A percentile compares a stretch with the other conserved stretches of the same genome.
These are phyloP conservation scores for Sarcophaga peregrina DNA, from an alignment of 1,140 invertebrate genomes.

Conservation along the genomic window DNA sequence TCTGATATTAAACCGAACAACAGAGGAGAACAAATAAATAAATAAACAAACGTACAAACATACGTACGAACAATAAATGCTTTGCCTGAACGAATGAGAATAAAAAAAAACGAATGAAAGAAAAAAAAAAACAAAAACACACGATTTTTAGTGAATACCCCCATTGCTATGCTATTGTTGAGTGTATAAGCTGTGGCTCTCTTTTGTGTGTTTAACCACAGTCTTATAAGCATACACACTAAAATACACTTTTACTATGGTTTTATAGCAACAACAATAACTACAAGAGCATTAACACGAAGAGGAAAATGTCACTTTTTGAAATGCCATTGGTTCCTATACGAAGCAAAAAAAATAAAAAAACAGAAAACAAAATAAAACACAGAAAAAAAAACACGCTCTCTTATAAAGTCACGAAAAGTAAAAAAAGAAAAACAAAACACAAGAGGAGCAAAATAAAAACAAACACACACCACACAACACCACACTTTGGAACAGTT, in stretches of 20 bases:
- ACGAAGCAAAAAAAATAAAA: background rate
- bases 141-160: background rate
- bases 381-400: too few species aligned
- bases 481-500: background rate
- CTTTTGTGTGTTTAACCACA: background rate
- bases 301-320: slow-evolving; percentile 66
- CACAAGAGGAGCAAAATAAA: background rate
- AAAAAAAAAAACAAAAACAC: slow-evolving; percentile 42
- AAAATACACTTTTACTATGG: background rate
- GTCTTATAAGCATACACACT: slow-evolving; percentile 27
- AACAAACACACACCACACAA: background rate
- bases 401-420: background rate
- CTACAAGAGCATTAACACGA: slow-evolving; percentile 33
- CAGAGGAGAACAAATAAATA: background rate
- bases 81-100: background rate
- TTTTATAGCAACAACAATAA: slow-evolving; percentile 23
- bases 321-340: slow-evolving; percentile 64
- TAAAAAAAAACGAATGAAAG: slow-evolving; percentile 6
- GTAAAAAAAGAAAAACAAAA: background rate
- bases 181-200: slow-evolving; percentile 1
- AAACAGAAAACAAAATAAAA: too few species aligned
- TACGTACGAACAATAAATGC: background rate
- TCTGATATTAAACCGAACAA: slow-evolving; percentile 36
- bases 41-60: background rate
- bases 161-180: too few species aligned